Percentiles rank a stretch among this genome's conserved stretches.
Conservation (phyloP, 2,113 vertebrate genomes). For the Nothoprocta perdicaria region DNA sequence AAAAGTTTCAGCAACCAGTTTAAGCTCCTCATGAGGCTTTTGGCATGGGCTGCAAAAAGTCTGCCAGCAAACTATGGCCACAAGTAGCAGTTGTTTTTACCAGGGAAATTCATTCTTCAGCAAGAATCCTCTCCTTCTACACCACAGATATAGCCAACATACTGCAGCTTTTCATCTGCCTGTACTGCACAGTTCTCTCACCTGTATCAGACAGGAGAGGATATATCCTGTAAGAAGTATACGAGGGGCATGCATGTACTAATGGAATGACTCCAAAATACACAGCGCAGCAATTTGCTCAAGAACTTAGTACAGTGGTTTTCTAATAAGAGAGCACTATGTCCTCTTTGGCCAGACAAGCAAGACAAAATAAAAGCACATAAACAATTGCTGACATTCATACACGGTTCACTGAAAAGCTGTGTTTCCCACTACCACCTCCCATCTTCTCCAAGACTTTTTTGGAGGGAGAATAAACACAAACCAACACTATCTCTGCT, state of each 20-base stretch:
- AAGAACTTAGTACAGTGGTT: neutral
- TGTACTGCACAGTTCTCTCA: neutral
- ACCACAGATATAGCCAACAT: neutral
- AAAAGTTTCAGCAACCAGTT: slow-evolving; percentile 41
- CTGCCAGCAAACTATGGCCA: slow-evolving; percentile 45
- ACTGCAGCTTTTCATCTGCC: slow-evolving; percentile 44
- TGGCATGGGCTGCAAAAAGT: slow-evolving; percentile 34
- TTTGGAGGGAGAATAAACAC: slow-evolving; percentile 20
- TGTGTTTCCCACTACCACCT: neutral
- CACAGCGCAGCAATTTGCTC: slow-evolving; percentile 14
- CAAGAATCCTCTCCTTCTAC: neutral
- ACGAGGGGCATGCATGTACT: slow-evolving; percentile 28
- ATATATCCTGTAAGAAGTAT: neutral
- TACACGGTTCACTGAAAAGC: neutral
- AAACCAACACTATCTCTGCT: neutral
- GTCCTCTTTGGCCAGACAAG: neutral
- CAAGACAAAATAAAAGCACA: slow-evolving; percentile 23
- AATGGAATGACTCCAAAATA: slow-evolving; percentile 56
- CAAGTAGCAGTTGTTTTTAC: slow-evolving; percentile 44
- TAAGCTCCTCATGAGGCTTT: slow-evolving; percentile 37
- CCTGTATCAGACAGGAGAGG: neutral
- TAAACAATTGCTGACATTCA: neutral
- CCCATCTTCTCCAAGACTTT: neutral
- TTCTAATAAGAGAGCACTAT: slow-evolving; percentile 43
- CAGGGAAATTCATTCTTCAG: slow-evolving; percentile 32